Evolutionary conservation across 2,113 vertebrate genomes (phyloP), one percentile per base, ranked within the genome.

Genomic region (Bufo gargarizans): DNA sequence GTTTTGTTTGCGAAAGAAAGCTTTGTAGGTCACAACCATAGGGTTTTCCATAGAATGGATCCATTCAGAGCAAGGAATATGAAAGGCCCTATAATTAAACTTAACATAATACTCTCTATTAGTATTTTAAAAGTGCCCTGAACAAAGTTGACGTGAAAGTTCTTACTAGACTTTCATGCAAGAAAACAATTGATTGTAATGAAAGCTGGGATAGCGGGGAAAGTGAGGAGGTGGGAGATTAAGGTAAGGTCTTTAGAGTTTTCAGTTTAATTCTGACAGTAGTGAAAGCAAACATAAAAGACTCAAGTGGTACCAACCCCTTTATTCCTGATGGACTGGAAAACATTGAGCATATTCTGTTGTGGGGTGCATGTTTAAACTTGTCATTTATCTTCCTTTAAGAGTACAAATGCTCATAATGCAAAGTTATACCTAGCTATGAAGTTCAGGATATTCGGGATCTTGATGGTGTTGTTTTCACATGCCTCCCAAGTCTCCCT

Each of bases 161-260:
- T 92, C 88, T 90, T 87, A 69, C 12, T 89, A 89, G 86, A 76
- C 82, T 88, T 91, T 86, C 86, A 87, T 85, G 85, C 91, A 84
- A 89, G 88, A 92, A 91, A 85, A 91, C 77, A 91, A 88, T 89
- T 89, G 72, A 89, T 91, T 88, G 87, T 91, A 90, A 84, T 88
- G 90, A 90, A 90, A 90, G 84, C 80, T 77, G 61, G 86, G 85
- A 69, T 61, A 78, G 8, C 5, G 56, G 81, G 69, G 79, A 88
- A 88, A 88, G 80, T 53, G 71, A 77, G 80, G 86, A 76, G 86
- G 86, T 88, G 86, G 86, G 80, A 88, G 86, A 82, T 88, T 82
- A 82, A 82, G 53, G 67, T 74, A 72, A 43, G 80, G 13, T 81
- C 88, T 90, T 85, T 49, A 65, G 50, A 55, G 47, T 63, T 77